phyloP scores from a whole-genome alignment of 2,888 invertebrate species.

The Julus scandinavius region DNA sequence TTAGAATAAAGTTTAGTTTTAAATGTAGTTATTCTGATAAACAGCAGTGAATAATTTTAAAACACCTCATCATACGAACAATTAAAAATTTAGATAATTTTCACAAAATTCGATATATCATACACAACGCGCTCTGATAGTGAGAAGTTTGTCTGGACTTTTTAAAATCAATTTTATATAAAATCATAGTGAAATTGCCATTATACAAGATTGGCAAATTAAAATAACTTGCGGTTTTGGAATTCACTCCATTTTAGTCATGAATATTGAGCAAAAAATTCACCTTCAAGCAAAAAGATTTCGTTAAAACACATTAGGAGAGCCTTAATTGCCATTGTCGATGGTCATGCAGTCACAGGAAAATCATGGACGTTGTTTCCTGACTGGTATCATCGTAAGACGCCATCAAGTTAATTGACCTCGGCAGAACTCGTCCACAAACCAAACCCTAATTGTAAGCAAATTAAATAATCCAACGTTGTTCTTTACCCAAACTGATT shows the following conservation, averaged over 20 bases:
- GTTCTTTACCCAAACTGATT: constrained; percentile 50
- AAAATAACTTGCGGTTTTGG: neutral
- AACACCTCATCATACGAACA: too few species aligned
- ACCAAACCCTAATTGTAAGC: constrained; percentile 49
- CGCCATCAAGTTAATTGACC: constrained; percentile 48
- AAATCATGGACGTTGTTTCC: constrained; percentile 26
- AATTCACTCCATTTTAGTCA: neutral
- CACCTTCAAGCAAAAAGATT: neutral
- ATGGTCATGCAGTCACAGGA: neutral
- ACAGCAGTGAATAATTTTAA: too few species aligned
- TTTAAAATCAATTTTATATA: too few species aligned
- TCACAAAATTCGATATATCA: too few species aligned
- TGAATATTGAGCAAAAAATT: neutral
- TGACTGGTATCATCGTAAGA: constrained; percentile 18
- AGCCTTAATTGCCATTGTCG: constrained; percentile 14
- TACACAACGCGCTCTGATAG: too few species aligned
- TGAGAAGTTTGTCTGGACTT: too few species aligned
- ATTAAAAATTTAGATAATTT: too few species aligned
- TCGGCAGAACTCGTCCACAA: constrained; percentile 46
- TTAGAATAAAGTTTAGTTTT: too few species aligned
- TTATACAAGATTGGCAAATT: too few species aligned
- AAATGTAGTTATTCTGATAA: too few species aligned
- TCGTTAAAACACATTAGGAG: neutral
- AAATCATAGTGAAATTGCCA: too few species aligned
- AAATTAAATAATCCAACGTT: constrained; percentile 46